Base-by-base conservation (phyloP, 2,888 invertebrate species). In the Diabrotica balteata region DNA sequence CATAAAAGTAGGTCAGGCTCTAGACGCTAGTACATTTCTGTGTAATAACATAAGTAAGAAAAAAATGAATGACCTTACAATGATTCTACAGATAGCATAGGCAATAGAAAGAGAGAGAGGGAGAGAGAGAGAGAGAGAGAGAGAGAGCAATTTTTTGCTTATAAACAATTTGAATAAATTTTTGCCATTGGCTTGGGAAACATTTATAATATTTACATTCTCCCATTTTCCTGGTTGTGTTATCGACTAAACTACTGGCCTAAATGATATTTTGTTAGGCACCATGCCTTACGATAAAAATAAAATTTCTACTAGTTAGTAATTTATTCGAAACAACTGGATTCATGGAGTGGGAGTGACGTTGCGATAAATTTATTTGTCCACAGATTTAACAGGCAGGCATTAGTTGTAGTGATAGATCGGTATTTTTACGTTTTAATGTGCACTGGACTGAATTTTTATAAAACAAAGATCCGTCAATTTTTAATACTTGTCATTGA, bases 301-400 rank as follows among this genome's bases (percentile, higher is more conserved):
- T 72, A 72, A 72, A 72, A 68, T 62, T 45, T 55, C 64, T 59
- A 64, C 45, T 52, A 63, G 64, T 53, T 59, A 66, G 61, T 72
- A 68, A 72, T 72, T 72, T 72, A 72, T 72, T 65, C 50, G 67
- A 59, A 72, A 69, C 72, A 72, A 72, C 72, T 72, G 72, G 65
- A 52, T 51, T 49, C 57, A 60, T 64, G 42, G 55, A 66, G 69
- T 69, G 69, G 69, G 69, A 66, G 69, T 66, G 69, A 69, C 69
- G 55, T 43, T 50, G 43, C 59, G 52, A 69, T 69, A 59, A 69
- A 69, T 69, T 69, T 66, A 69, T 69, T 69, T 52, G 59, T 63
- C 67, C 71, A 66, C 67, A 68, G 68, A 69, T 71, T 69, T 67
- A 59, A 67, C 66, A 54, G 69, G 63, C 69, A 64, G 67, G 71